Conservation (phyloP, 2,888 invertebrate species). For the Coleophora flavipennella region DNA sequence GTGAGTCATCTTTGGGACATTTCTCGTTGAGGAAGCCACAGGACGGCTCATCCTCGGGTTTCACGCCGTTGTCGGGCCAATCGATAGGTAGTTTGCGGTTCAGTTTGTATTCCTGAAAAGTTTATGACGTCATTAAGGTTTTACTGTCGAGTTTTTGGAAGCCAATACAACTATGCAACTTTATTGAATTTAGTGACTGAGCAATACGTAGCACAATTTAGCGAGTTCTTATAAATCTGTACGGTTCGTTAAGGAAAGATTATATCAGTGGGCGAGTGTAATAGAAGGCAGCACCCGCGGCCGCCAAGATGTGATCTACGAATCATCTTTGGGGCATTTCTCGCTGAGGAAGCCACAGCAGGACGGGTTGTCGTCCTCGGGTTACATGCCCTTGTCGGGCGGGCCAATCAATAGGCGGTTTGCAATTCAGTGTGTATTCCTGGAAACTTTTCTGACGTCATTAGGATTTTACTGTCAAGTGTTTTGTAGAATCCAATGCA, state of each 20-base stretch:
- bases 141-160: no score
- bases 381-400: slow-evolving; percentile 79
- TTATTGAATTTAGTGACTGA: no score
- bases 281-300: no score
- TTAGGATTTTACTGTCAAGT: background rate
- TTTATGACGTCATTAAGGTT: background rate
- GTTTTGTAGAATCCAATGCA: background rate
- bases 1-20: slow-evolving; percentile 87
- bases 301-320: slow-evolving; percentile 85
- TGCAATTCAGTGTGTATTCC: slow-evolving; percentile 82
- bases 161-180: background rate
- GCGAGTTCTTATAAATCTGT: no score
- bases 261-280: no score
- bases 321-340: slow-evolving; percentile 86
- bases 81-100: slow-evolving; percentile 79
- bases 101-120: slow-evolving; percentile 80
- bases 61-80: slow-evolving; percentile 83
- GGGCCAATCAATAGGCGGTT: slow-evolving; percentile 87
- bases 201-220: no score
- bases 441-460: slow-evolving; percentile 34
- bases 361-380: slow-evolving; percentile 93
- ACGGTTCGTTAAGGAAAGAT: no score
- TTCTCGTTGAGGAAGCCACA: slow-evolving; percentile 94
- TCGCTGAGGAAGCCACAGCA: slow-evolving; percentile 94
- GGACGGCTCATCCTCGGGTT: slow-evolving; percentile 92